Percentiles rank a stretch among this genome's conserved stretches.
Conservation (phyloP, 2,113 vertebrate species). For the Chlorodrepanis virens region DNA sequence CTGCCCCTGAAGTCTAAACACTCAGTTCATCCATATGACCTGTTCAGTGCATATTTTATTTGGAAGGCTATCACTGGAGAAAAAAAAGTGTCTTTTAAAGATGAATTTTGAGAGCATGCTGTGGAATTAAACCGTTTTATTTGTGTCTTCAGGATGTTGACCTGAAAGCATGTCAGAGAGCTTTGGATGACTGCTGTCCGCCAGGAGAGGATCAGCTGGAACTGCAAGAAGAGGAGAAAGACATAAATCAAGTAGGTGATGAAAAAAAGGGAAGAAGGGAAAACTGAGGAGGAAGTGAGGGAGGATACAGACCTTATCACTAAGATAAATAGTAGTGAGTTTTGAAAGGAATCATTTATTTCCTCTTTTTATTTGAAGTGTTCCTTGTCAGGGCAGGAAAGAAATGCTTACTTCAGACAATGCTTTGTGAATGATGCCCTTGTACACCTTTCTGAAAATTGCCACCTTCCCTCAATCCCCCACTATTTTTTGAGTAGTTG, state of each 20-base stretch:
- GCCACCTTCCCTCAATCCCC: not conserved
- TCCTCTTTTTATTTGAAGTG: not conserved
- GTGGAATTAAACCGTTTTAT: not conserved
- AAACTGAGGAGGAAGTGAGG: not conserved
- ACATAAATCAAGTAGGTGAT: not conserved
- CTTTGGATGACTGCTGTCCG: not conserved
- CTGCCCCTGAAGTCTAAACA: not conserved
- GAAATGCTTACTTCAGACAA: not conserved
- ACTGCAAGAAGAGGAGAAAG: not conserved
- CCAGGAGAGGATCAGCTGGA: not conserved
- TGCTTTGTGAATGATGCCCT: not conserved
- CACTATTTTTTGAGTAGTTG: not conserved
- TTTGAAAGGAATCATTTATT: not conserved
- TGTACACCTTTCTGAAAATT: not conserved
- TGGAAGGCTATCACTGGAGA: not conserved
- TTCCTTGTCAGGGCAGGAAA: not conserved
- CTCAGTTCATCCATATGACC: not conserved
- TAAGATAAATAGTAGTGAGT: not conserved
- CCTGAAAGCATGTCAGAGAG: not conserved
- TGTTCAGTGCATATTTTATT: not conserved
- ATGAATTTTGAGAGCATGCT: not conserved
- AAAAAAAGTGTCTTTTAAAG: not conserved
- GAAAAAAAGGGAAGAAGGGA: not conserved
- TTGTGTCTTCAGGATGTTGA: constrained; percentile 37
- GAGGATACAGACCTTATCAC: not conserved